These are phyloP conservation scores for Melieria picta DNA, from an alignment of 2,888 invertebrate genomes.

Conservation along the genomic window DNA sequence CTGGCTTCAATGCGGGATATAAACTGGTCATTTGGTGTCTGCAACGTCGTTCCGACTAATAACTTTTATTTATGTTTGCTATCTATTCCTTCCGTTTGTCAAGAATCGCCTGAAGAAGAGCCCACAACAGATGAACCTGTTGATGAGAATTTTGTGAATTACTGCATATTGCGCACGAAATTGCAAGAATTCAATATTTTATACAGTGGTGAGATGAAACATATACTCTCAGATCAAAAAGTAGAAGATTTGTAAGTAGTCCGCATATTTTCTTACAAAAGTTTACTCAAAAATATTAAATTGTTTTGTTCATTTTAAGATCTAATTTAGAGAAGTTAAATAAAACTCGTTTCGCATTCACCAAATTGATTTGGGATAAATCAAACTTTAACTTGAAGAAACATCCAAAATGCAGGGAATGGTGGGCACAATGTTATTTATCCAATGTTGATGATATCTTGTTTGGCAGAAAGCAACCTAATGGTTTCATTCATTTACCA, in stretches of 20 bases:
- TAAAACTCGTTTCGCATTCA: slow-evolving; percentile 2
- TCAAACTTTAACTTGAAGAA: not conserved
- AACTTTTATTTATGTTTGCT: too few species aligned
- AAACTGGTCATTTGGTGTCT: too few species aligned
- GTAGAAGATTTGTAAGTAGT: slow-evolving; percentile 14
- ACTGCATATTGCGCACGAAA: not conserved
- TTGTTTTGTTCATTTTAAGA: slow-evolving; percentile 5
- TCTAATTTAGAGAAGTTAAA: slow-evolving; percentile 14
- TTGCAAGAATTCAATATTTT: slow-evolving; percentile 21
- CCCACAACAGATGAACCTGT: slow-evolving; percentile 16
- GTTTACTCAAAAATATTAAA: not conserved
- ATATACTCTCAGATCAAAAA: slow-evolving; percentile 12
- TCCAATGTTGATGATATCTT: slow-evolving; percentile 8
- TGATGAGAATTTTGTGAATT: slow-evolving; percentile 4
- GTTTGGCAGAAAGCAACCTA: not conserved
- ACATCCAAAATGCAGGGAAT: slow-evolving; percentile 13
- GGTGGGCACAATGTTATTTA: slow-evolving; percentile 24
- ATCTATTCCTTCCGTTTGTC: too few species aligned
- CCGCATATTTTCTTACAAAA: not conserved
- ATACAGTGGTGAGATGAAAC: slow-evolving; percentile 12
- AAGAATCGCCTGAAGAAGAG: slow-evolving; percentile 6
- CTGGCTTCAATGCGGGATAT: too few species aligned
- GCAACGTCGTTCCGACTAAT: too few species aligned
- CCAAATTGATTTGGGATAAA: not conserved
- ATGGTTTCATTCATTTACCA: slow-evolving; percentile 15